Percentiles rank a stretch among this genome's conserved stretches.
phyloP scores from a whole-genome alignment of 2,113 vertebrate genomes.

The Sapajus apella region DNA sequence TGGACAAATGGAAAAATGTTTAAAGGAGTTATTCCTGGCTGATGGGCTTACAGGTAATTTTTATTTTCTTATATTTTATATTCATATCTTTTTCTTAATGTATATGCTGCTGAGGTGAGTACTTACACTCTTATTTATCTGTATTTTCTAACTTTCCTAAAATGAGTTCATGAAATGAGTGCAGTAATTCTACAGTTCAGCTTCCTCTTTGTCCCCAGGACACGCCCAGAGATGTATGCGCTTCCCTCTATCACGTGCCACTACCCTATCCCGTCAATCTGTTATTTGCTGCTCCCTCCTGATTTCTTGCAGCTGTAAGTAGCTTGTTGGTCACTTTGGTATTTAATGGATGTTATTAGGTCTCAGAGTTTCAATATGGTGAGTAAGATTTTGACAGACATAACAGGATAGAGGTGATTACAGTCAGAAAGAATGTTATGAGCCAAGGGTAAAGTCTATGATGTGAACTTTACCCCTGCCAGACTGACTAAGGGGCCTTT shows the following conservation, averaged over 20 bases:
- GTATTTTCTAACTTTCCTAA: constrained; percentile 16
- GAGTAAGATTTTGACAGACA: not conserved
- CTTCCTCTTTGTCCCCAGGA: not conserved
- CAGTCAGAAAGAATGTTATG: not conserved
- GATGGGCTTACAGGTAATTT: not conserved
- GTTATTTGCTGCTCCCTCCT: not conserved
- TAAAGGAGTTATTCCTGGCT: not conserved
- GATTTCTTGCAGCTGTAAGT: not conserved
- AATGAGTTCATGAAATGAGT: not conserved
- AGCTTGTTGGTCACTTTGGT: not conserved
- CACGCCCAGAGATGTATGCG: not conserved
- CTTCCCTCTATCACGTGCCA: not conserved
- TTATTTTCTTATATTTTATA: constrained; percentile 13
- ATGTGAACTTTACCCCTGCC: not conserved
- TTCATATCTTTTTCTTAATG: not conserved
- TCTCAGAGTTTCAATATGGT: not conserved
- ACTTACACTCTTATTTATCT: not conserved
- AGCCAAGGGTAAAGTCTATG: not conserved
- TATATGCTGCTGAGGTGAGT: not conserved
- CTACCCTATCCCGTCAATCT: not conserved
- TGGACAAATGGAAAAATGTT: constrained; percentile 2
- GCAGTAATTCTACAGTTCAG: not conserved
- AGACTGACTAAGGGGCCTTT: not conserved
- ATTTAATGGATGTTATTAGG: not conserved
- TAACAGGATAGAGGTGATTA: not conserved